phyloP scores from a whole-genome alignment of 2,113 vertebrate genomes.

The Sceloporus undulatus region DNA sequence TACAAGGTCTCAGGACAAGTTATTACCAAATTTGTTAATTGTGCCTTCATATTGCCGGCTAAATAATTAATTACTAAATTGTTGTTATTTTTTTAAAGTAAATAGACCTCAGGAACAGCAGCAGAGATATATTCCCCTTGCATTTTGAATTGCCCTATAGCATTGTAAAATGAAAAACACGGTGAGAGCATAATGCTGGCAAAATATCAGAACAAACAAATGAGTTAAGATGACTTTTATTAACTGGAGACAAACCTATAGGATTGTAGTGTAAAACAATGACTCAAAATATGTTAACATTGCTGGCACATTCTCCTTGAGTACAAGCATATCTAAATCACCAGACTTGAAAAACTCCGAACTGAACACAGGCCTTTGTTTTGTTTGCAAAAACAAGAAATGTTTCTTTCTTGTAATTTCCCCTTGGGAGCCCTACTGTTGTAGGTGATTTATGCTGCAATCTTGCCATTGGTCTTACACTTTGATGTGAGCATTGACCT shows the following conservation, averaged over 20 bases:
- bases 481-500: neutral
- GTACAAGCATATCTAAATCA: neutral
- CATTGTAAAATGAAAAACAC: neutral
- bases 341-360: neutral
- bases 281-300: neutral
- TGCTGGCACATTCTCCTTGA: neutral
- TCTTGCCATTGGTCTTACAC: constrained; percentile 21
- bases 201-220: neutral
- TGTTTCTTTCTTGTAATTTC: constrained; percentile 22
- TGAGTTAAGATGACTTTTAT: neutral
- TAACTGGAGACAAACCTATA: neutral
- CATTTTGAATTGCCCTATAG: neutral
- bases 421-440: neutral
- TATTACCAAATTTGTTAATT: neutral
- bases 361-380: neutral
- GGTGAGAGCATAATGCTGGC: neutral
- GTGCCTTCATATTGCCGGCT: neutral
- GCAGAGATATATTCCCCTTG: neutral
- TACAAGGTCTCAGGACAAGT: neutral
- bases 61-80: neutral
- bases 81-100: neutral
- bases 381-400: neutral
- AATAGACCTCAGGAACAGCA: neutral
- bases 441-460: constrained; percentile 21
- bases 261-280: neutral